Percentiles rank a stretch among this genome's conserved stretches.
Conservation (phyloP, 1,140 invertebrate genomes). For the Drosophila repleta region DNA sequence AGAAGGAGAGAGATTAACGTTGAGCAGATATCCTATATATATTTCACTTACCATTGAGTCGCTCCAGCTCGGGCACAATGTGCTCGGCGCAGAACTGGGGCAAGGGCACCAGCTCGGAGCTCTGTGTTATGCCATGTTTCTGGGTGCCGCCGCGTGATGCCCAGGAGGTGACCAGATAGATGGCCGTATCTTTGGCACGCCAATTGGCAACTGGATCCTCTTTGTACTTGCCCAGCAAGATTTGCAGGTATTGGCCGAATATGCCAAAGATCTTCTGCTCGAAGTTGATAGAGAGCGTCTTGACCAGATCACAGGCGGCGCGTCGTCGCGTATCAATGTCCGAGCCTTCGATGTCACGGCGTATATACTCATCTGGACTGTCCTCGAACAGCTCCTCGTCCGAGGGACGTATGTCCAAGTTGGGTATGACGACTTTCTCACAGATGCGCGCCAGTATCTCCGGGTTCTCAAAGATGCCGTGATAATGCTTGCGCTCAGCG, state of each 20-base stretch:
- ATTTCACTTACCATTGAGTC: slow-evolving; percentile 85
- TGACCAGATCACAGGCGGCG: slow-evolving; percentile 98
- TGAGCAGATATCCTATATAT: not conserved
- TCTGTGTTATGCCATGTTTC: slow-evolving; percentile 95
- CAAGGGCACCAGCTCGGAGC: slow-evolving; percentile 94
- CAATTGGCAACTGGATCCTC: slow-evolving; percentile 91
- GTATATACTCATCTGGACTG: slow-evolving; percentile 98
- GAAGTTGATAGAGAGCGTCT: slow-evolving; percentile 94
- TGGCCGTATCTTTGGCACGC: slow-evolving; percentile 97
- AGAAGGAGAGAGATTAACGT: slow-evolving; percentile 82
- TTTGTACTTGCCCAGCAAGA: slow-evolving; percentile 91
- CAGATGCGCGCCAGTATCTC: slow-evolving; percentile 95
- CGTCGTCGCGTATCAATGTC: slow-evolving; percentile 97
- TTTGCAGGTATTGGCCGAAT: slow-evolving; percentile 95
- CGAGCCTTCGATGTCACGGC: slow-evolving; percentile 98
- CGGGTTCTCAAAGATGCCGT: slow-evolving; percentile 94
- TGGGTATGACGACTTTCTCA: slow-evolving; percentile 98
- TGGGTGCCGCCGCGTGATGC: slow-evolving; percentile 96
- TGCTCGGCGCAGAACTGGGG: slow-evolving; percentile 93
- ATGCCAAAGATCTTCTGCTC: slow-evolving; percentile 96
- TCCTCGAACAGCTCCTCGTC: slow-evolving; percentile 99
- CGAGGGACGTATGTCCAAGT: slow-evolving; percentile 97
- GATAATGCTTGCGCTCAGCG: slow-evolving; percentile 94
- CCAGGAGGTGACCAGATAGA: slow-evolving; percentile 97
- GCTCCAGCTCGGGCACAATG: slow-evolving; percentile 93